These are phyloP conservation scores for Apodemus agrarius DNA, from an alignment of 2,797 vertebrate species.

Conservation along the genomic window DNA sequence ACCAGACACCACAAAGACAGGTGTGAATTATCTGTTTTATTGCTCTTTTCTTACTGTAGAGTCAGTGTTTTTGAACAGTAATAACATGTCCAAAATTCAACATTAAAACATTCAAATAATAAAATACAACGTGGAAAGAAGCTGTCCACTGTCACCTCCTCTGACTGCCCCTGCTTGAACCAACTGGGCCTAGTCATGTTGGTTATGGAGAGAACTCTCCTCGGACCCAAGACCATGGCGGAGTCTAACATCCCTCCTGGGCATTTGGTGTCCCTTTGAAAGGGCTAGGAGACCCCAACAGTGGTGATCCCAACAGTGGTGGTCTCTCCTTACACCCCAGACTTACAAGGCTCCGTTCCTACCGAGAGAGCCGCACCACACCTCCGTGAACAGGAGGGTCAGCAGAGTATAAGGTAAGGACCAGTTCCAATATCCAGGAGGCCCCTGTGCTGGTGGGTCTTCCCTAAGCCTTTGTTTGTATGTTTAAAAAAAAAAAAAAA, in stretches of 20 bases:
- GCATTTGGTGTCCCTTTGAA: not conserved
- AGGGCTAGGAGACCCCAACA: not conserved
- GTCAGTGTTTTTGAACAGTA: slow-evolving; percentile 72
- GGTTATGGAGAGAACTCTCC: not conserved
- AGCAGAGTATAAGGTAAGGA: not conserved
- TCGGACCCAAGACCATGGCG: not conserved
- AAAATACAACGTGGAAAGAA: slow-evolving; percentile 48
- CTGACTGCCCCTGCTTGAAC: not conserved
- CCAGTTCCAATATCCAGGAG: not conserved
- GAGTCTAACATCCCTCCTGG: not conserved
- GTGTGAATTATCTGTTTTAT: slow-evolving; percentile 56
- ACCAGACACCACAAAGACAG: not conserved
- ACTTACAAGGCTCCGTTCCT: not conserved
- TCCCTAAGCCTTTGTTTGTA: not conserved
- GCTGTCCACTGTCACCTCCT: slow-evolving; percentile 17
- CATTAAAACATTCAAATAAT: slow-evolving; percentile 74
- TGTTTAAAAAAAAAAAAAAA: not conserved
- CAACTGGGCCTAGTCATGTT: not conserved
- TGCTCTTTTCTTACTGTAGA: slow-evolving; percentile 64
- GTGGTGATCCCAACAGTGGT: not conserved
- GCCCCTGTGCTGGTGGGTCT: not conserved
- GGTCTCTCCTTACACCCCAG: not conserved
- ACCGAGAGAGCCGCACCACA: not conserved
- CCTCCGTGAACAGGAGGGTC: not conserved
- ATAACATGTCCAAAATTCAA: slow-evolving; percentile 77